Evolutionary conservation across 2,888 invertebrate species (phyloP), one percentile per base, ranked within the genome.

Genomic region (Scaptodrosophila latifasciaeformis): DNA sequence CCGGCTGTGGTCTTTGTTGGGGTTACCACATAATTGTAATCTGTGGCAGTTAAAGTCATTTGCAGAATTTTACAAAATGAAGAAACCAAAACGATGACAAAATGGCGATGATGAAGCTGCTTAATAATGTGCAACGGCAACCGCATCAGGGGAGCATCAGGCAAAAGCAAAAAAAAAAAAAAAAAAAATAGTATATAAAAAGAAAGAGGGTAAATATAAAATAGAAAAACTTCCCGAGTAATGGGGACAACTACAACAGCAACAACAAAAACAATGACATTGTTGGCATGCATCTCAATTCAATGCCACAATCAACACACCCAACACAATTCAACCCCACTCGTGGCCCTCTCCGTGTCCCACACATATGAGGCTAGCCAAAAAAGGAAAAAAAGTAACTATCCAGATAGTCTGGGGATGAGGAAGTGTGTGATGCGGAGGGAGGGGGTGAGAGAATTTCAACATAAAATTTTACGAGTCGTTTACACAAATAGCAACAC

Each of bases 401-500:
- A n/a, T n/a, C n/a, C n/a, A n/a, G n/a, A n/a, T 7, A 24, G 24
- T 7, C 24, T 24, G 24, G 3, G 4, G 24, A 24, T 7, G 24
- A 7, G 24, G 24, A 24, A 5, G 24, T 3, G 4, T 24, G 24
- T 3, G 7, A 3, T 7, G 39, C 5, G 17, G 15, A n/a, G n/a
- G 18, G 15, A 30, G 37, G 48, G 31, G 61, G 67, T 53, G 62
- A n/a, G n/a, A n/a, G n/a, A n/a, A n/a, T n/a, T n/a, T n/a, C 59
- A 64, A 59, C 74, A 76, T 76, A 77, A 75, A 78, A 72, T 75
- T 78, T 75, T 75, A 75, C 72, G 76, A 76, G 62, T 78, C 78
- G 79, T 70, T 76, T 76, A 78, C 79, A 78, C 70, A 76, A 78
- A 78, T 76, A 64, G 79, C 72, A 76, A 76, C 79, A 72, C 70